A percentile compares a stretch with the other conserved stretches of the same genome.
Evolutionary conservation across 2,113 vertebrate genomes (phyloP).

Genomic region (Sakesphorus luctuosus): DNA sequence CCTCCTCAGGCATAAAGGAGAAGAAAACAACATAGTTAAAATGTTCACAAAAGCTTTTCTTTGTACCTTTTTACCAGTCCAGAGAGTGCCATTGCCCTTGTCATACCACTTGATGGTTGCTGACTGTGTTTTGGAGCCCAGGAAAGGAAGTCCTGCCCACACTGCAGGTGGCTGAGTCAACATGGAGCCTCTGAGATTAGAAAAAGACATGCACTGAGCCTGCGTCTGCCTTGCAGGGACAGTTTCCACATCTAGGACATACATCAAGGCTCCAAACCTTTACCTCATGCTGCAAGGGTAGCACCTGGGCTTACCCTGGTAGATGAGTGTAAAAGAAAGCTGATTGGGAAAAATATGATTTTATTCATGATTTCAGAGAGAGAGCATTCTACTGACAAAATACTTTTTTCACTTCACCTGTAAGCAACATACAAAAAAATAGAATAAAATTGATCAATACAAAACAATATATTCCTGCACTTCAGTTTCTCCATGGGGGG

Average conservation of each 20-base stretch:
- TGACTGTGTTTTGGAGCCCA: not conserved
- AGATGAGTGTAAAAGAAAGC: not conserved
- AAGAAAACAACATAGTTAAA: not conserved
- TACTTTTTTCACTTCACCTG: not conserved
- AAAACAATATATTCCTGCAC: not conserved
- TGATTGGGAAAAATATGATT: not conserved
- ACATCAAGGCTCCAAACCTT: not conserved
- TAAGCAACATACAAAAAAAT: not conserved
- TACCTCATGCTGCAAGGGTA: fast-evolving
- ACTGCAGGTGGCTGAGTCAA: not conserved
- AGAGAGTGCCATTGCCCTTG: not conserved
- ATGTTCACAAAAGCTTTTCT: not conserved
- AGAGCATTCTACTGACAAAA: not conserved
- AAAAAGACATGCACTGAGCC: fast-evolving
- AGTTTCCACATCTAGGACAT: not conserved
- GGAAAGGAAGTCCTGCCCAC: not conserved
- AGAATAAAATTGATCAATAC: not conserved
- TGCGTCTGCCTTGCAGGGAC: not conserved
- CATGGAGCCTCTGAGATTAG: not conserved
- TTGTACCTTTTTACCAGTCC: not conserved
- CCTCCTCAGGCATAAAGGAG: not conserved
- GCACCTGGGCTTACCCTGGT: not conserved
- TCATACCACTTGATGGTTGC: not conserved
- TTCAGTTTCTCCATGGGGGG: not conserved
- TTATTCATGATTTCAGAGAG: not conserved